A percentile compares a stretch with the other conserved stretches of the same genome.
phyloP scores from a whole-genome alignment of 2,797 vertebrate species.

The Tragelaphus eurycerus region DNA sequence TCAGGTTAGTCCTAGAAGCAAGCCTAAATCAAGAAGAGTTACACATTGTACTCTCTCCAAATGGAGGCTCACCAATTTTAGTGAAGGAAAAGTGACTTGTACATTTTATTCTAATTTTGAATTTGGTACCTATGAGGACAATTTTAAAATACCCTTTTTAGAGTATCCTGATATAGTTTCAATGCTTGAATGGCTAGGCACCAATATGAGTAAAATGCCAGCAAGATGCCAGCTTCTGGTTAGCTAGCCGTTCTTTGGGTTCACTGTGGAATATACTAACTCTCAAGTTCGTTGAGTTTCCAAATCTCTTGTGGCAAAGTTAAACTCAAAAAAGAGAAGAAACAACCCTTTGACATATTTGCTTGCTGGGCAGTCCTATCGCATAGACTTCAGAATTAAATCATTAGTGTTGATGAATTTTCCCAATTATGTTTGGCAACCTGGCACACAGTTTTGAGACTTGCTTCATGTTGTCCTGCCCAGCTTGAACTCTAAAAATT shows the following conservation, averaged over 20 bases:
- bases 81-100: neutral
- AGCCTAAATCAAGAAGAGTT: neutral
- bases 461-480: neutral
- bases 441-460: neutral
- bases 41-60: neutral
- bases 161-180: neutral
- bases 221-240: neutral
- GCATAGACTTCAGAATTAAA: neutral
- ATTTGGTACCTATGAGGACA: neutral
- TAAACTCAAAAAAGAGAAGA: neutral
- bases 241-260: neutral
- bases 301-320: constrained; percentile 10
- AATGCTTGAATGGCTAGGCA: neutral
- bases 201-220: neutral
- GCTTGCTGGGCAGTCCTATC: neutral
- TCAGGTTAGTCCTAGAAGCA: neutral
- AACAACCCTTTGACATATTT: neutral
- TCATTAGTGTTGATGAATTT: neutral
- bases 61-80: neutral
- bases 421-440: neutral
- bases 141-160: neutral
- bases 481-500: constrained; percentile 38
- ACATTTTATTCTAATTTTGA: constrained; percentile 4
- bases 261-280: neutral
- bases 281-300: constrained; percentile 8